Evolutionary conservation across 2,797 vertebrate species (phyloP).

Genomic region (Sebastes nivosus): DNA sequence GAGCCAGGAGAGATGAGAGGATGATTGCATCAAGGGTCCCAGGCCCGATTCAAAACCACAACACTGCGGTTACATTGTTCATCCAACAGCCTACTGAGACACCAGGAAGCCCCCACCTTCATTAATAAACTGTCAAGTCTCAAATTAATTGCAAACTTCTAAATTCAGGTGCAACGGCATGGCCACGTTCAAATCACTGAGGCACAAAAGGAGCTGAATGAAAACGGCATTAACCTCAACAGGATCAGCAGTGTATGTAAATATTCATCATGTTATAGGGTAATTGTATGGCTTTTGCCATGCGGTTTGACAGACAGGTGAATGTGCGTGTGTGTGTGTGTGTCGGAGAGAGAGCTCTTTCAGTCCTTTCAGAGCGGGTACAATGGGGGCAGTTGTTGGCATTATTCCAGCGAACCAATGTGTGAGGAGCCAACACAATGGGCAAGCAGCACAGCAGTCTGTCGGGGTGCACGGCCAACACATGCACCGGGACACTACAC

Average conservation of each 20-base stretch:
- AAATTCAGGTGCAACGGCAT: conserved; percentile 23
- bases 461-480: conserved; percentile 31
- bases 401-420: conserved; percentile 65
- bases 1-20: not conserved
- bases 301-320: conserved; percentile 58
- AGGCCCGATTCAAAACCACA: not conserved
- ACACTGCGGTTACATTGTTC: not conserved
- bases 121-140: conserved; percentile 46
- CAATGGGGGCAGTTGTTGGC: conserved; percentile 75
- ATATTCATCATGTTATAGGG: conserved; percentile 58
- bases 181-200: conserved; percentile 8
- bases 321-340: conserved; percentile 28
- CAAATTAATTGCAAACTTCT: conserved; percentile 40
- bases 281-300: conserved; percentile 49
- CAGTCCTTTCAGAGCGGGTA: conserved; percentile 58
- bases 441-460: conserved; percentile 39
- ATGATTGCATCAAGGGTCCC: not conserved
- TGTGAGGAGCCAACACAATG: conserved; percentile 68
- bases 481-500: conserved; percentile 21
- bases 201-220: conserved; percentile 34
- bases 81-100: not conserved
- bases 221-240: conserved; percentile 58
- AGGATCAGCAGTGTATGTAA: conserved; percentile 56
- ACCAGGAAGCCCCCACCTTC: not conserved
- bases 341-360: conserved; percentile 40